Conservation (phyloP, 2,888 invertebrate species). For the Chrysotoxum bicinctum region DNA sequence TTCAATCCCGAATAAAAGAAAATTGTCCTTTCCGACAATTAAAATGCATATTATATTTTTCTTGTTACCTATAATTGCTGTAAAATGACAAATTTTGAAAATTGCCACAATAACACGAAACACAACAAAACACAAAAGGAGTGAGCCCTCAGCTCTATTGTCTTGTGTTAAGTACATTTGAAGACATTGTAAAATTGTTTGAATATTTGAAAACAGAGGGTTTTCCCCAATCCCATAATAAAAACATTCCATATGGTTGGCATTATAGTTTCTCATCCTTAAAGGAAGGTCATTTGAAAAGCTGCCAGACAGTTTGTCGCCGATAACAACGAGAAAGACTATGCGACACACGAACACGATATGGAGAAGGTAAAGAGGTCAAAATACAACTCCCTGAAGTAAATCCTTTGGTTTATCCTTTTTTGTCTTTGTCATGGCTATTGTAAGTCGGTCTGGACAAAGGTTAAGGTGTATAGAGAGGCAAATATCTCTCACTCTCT, state of each 20-base stretch:
- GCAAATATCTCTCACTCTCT: not conserved
- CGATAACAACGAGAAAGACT: not conserved
- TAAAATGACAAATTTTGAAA: conserved; percentile 57
- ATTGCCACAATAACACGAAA: conserved; percentile 38
- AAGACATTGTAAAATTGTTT: conserved; percentile 50
- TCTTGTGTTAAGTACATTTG: conserved; percentile 52
- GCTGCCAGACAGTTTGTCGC: conserved; percentile 60
- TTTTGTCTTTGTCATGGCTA: conserved; percentile 11
- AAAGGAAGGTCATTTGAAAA: conserved; percentile 22
- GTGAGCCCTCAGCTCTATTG: conserved; percentile 40
- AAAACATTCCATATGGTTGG: conserved; percentile 51
- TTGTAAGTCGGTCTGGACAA: conserved; percentile 9
- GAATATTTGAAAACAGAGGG: conserved; percentile 36
- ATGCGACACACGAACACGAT: not conserved
- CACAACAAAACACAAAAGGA: conserved; percentile 50
- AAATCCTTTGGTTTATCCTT: conserved; percentile 54
- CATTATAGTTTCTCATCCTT: conserved; percentile 39
- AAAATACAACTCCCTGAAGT: conserved; percentile 49
- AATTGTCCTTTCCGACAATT: conserved; percentile 32
- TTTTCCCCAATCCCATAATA: conserved; percentile 39
- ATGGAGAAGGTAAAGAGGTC: conserved; percentile 17
- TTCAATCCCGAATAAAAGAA: not conserved
- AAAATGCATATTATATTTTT: conserved; percentile 46
- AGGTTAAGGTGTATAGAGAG: not conserved
- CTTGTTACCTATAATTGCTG: conserved; percentile 62